phyloP scores from a whole-genome alignment of 2,113 vertebrate species.

The Melospiza georgiana region DNA sequence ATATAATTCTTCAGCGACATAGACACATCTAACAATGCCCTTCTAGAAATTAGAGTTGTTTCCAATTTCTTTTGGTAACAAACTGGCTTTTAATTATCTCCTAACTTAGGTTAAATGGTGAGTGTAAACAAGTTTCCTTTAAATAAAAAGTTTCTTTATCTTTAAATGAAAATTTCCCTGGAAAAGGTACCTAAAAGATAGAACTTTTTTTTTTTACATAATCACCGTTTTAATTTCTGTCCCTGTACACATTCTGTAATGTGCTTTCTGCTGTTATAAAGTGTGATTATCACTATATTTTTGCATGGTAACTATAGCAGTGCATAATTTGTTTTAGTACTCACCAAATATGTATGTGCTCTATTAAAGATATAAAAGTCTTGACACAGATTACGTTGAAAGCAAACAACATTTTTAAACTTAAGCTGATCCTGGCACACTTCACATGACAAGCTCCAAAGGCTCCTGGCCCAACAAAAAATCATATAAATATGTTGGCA shows the following conservation, averaged over 20 bases:
- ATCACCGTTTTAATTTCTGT: not conserved
- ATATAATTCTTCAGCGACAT: not conserved
- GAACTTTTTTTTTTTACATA: not conserved
- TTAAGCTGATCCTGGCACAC: constrained; percentile 10
- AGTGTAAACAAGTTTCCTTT: not conserved
- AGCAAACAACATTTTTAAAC: constrained; percentile 24
- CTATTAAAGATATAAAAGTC: constrained; percentile 7
- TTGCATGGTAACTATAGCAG: constrained; percentile 28
- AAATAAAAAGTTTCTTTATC: not conserved
- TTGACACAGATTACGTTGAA: constrained; percentile 10
- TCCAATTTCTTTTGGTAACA: not conserved
- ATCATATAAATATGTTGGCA: not conserved
- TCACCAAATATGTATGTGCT: not conserved
- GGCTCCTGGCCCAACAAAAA: constrained; percentile 4
- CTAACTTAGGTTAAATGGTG: not conserved
- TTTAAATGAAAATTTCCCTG: not conserved
- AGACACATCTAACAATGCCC: not conserved
- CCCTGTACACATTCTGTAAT: not conserved
- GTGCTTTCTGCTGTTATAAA: not conserved
- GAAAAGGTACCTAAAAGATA: not conserved
- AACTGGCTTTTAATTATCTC: not conserved
- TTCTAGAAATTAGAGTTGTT: not conserved
- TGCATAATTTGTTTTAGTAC: constrained; percentile 38
- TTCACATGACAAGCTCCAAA: not conserved
- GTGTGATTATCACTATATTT: not conserved